These are phyloP conservation scores for Sakesphorus luctuosus DNA, from an alignment of 2,113 vertebrate genomes.

Conservation along the genomic window DNA sequence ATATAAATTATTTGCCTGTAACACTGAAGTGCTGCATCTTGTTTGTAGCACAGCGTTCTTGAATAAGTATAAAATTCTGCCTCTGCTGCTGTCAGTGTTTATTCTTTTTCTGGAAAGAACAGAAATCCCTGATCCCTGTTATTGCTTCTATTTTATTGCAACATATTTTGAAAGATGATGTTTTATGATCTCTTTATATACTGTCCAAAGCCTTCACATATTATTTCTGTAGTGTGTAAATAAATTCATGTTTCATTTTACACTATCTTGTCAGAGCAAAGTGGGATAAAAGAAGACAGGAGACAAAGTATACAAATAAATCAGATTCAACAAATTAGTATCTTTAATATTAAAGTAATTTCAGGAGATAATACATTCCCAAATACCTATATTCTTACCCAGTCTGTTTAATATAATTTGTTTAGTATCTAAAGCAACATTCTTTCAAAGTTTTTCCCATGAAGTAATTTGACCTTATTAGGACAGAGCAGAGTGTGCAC, in stretches of 20 bases:
- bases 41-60: neutral
- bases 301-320: neutral
- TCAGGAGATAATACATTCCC: neutral
- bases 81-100: neutral
- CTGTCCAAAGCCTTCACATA: neutral
- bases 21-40: neutral
- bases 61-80: neutral
- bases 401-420: neutral
- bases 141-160: neutral
- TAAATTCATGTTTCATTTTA: neutral
- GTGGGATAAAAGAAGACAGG: neutral
- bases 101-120: neutral
- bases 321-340: neutral
- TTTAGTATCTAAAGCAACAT: neutral
- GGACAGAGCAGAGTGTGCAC: neutral
- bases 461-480: neutral
- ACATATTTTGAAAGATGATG: neutral
- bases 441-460: neutral
- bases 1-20: neutral
- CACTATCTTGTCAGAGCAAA: neutral
- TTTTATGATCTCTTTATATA: neutral
- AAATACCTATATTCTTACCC: neutral
- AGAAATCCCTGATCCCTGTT: neutral
- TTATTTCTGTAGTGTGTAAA: neutral
- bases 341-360: neutral